A percentile compares a stretch with the other conserved stretches of the same genome.
These are phyloP conservation scores for Desoria tigrina DNA, from an alignment of 2,888 invertebrate genomes.

Conservation along the genomic window DNA sequence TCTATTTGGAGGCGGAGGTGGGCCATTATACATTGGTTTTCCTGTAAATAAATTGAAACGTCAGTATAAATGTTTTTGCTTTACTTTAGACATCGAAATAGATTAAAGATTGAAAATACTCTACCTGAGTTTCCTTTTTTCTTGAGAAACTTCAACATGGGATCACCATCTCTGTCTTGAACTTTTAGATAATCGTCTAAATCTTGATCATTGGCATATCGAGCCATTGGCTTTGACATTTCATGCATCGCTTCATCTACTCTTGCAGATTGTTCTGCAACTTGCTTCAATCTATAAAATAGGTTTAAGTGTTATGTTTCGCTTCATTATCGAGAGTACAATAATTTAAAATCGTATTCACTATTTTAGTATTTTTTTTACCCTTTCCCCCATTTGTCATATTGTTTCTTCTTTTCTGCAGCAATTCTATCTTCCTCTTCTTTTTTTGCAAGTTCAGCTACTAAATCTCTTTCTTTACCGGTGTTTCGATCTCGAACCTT, in stretches of 20 bases:
- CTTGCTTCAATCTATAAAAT: constrained; percentile 73
- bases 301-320: constrained; percentile 1
- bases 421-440: constrained; percentile 68
- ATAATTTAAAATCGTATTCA: too few species aligned
- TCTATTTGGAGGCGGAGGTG: constrained; percentile 81
- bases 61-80: too few species aligned
- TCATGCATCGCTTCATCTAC: constrained; percentile 77
- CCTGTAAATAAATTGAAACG: constrained; percentile 58
- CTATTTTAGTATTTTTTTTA: too few species aligned
- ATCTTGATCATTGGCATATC: constrained; percentile 85
- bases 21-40: constrained; percentile 77
- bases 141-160: constrained; percentile 85
- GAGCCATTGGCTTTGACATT: constrained; percentile 85
- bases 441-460: constrained; percentile 68
- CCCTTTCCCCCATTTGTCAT: constrained; percentile 83
- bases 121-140: constrained; percentile 60
- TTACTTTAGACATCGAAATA: too few species aligned
- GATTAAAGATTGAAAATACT: too few species aligned
- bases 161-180: constrained; percentile 82
- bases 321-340: neutral
- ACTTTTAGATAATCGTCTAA: constrained; percentile 75
- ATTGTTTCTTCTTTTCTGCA: constrained; percentile 68
- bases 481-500: constrained; percentile 69
- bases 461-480: constrained; percentile 68
- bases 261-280: constrained; percentile 70